Percentiles rank a stretch among this genome's conserved stretches.
phyloP scores from a whole-genome alignment of 2,888 invertebrate species.

The Apotomis capreana region DNA sequence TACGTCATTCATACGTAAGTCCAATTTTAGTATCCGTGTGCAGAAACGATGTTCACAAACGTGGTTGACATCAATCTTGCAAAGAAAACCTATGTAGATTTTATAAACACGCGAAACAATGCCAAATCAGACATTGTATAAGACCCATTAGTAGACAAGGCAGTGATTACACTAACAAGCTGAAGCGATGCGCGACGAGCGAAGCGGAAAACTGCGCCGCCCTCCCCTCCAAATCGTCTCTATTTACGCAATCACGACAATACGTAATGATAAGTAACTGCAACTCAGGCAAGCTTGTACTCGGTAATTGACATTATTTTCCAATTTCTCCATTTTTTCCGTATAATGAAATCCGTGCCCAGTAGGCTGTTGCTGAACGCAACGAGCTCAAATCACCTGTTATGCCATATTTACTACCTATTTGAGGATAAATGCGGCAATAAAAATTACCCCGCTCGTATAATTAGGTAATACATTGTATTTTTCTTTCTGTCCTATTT shows the following conservation, averaged over 20 bases:
- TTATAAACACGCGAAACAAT: conserved; percentile 40
- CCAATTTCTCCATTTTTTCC: conserved; percentile 74
- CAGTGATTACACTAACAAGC: conserved; percentile 72
- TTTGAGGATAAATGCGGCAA: conserved; percentile 37
- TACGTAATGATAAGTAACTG: conserved; percentile 78
- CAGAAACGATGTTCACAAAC: conserved; percentile 10
- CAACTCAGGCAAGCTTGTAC: conserved; percentile 63
- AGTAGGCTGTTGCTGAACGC: conserved; percentile 57
- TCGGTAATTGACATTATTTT: conserved; percentile 82
- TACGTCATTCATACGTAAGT: conserved; percentile 14
- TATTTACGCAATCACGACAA: conserved; percentile 78
- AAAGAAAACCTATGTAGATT: conserved; percentile 33
- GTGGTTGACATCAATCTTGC: conserved; percentile 25
- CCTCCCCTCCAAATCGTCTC: conserved; percentile 69
- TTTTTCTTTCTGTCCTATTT: conserved; percentile 37
- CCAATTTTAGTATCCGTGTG: background rate
- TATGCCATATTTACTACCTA: conserved; percentile 41
- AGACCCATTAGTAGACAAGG: conserved; percentile 58
- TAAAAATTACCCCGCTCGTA: conserved; percentile 35
- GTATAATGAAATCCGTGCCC: conserved; percentile 75
- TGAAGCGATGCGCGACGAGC: conserved; percentile 63
- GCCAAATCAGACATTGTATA: conserved; percentile 59
- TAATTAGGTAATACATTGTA: conserved; percentile 41
- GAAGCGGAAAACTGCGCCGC: conserved; percentile 75
- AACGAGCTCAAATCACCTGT: conserved; percentile 42